Evolutionary conservation across 2,888 invertebrate species (phyloP).

Genomic region (Epiblema foenella): DNA sequence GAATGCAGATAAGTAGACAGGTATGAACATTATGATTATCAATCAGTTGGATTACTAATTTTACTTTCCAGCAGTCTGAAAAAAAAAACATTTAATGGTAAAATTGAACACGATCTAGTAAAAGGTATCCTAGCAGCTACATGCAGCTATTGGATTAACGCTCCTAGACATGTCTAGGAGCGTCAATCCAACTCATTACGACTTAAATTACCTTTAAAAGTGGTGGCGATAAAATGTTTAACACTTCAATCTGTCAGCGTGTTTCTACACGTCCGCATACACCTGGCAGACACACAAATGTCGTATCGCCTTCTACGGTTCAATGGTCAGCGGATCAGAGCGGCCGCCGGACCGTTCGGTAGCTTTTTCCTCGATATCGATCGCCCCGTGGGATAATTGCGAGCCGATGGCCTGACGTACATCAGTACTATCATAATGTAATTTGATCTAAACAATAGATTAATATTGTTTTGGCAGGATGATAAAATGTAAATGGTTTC

Average conservation of each 20-base stretch:
- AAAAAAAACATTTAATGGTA: neutral
- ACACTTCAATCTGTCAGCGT: slow-evolving; percentile 38
- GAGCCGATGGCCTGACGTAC: slow-evolving; percentile 16
- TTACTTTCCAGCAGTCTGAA: neutral
- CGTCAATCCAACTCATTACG: neutral
- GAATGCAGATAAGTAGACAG: too few species aligned
- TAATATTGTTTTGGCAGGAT: slow-evolving; percentile 71
- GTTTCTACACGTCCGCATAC: slow-evolving; percentile 53
- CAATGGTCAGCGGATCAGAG: slow-evolving; percentile 66
- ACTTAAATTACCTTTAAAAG: slow-evolving; percentile 17
- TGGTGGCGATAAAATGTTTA: slow-evolving; percentile 30
- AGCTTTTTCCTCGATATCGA: slow-evolving; percentile 63
- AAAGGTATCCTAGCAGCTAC: neutral
- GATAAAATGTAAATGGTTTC: slow-evolving; percentile 25
- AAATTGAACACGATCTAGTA: neutral
- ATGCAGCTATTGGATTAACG: too few species aligned
- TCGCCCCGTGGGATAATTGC: slow-evolving; percentile 65
- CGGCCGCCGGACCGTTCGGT: slow-evolving; percentile 58
- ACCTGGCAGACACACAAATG: slow-evolving; percentile 52
- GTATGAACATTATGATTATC: too few species aligned
- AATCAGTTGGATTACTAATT: too few species aligned
- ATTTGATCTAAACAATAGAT: slow-evolving; percentile 78
- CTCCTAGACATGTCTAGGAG: too few species aligned
- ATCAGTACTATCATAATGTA: slow-evolving; percentile 50
- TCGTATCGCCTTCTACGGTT: slow-evolving; percentile 62